These are phyloP conservation scores for Drosophila rhopaloa DNA, from an alignment of 1,140 invertebrate species.

Conservation along the genomic window DNA sequence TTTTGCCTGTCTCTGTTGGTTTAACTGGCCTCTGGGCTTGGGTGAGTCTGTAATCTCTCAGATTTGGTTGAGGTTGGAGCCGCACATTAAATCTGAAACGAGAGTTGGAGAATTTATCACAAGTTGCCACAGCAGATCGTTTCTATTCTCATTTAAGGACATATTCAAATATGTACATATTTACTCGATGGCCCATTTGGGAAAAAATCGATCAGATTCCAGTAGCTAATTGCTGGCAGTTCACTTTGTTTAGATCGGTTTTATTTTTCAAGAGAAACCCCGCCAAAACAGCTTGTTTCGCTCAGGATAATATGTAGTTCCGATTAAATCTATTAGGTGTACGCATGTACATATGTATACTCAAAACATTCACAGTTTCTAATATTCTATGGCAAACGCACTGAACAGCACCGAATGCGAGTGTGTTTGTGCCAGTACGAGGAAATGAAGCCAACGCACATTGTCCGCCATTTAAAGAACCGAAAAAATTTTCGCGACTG, in stretches of 20 bases:
- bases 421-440: slow-evolving; percentile 36
- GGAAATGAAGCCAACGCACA: slow-evolving; percentile 77
- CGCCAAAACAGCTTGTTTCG: slow-evolving; percentile 30
- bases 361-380: slow-evolving; percentile 3
- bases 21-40: not conserved
- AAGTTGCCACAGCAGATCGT: not conserved
- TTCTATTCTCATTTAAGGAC: slow-evolving; percentile 6
- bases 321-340: slow-evolving; percentile 29
- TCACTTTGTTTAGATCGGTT: not conserved
- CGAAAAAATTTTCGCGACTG: slow-evolving; percentile 54
- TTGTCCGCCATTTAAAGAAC: slow-evolving; percentile 80
- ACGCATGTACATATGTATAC: slow-evolving; percentile 18
- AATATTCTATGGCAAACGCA: slow-evolving; percentile 6
- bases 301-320: slow-evolving; percentile 5
- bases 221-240: slow-evolving; percentile 4
- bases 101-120: slow-evolving; percentile 5
- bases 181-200: slow-evolving; percentile 28
- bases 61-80: slow-evolving; percentile 8
- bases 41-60: slow-evolving; percentile 11
- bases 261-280: slow-evolving; percentile 2
- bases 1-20: slow-evolving; percentile 4
- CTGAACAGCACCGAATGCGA: slow-evolving; percentile 15
- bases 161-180: slow-evolving; percentile 28
- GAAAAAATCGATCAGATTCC: slow-evolving; percentile 49
- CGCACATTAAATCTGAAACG: slow-evolving; percentile 38